Conservation (phyloP, 2,888 invertebrate genomes). For the Yponomeuta sedellus region DNA sequence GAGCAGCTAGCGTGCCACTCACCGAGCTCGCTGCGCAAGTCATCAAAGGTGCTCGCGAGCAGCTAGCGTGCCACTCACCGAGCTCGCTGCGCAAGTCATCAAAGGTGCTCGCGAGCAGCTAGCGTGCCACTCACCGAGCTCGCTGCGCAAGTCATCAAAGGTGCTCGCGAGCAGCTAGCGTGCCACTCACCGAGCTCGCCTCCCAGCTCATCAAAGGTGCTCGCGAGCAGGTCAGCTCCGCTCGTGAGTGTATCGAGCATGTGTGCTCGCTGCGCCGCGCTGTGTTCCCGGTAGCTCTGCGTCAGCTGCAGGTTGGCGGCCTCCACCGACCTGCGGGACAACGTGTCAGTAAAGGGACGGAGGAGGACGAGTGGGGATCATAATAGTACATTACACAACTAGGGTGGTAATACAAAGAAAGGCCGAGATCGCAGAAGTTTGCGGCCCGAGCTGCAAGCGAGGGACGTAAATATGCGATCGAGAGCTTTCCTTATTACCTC, state of each 20-base stretch:
- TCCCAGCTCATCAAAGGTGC: constrained; percentile 31
- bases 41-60: too few relatives aligned
- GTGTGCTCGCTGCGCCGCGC: constrained; percentile 25
- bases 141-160: not conserved
- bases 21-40: too few relatives aligned
- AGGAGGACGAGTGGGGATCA: not conserved
- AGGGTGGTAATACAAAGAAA: too few relatives aligned
- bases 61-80: too few relatives aligned
- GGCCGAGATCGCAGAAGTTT: too few relatives aligned
- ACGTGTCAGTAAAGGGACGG: constrained; percentile 15
- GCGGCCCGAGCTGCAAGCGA: too few relatives aligned
- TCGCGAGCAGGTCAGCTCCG: constrained; percentile 19
- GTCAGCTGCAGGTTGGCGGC: constrained; percentile 48
- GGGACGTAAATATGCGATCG: too few relatives aligned
- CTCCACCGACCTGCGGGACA: constrained; percentile 48
- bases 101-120: too few relatives aligned
- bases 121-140: too few relatives aligned
- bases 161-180: constrained; percentile 15
- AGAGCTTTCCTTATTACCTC: too few relatives aligned
- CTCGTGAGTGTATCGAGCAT: constrained; percentile 28
- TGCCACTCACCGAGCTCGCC: constrained; percentile 31
- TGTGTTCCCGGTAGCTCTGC: constrained; percentile 34
- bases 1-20: too few relatives aligned
- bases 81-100: too few relatives aligned
- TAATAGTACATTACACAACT: not conserved